phyloP scores from a whole-genome alignment of 2,797 vertebrate species.

The Manis javanica region DNA sequence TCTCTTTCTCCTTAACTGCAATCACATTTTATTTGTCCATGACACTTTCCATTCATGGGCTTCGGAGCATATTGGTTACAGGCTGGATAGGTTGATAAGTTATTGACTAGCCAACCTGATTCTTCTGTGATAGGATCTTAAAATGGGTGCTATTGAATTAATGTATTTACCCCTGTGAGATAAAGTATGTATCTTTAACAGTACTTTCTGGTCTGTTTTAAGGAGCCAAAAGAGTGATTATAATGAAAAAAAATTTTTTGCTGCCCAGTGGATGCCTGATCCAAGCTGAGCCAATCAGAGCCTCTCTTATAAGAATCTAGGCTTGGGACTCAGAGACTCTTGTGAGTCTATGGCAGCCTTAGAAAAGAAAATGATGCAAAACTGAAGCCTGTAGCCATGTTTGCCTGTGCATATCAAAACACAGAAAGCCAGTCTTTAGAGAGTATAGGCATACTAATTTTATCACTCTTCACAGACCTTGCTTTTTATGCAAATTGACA shows the following conservation, averaged over 20 bases:
- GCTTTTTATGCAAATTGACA: too few relatives aligned
- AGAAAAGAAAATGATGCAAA: neutral
- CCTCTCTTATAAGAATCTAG: neutral
- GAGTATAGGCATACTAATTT: neutral
- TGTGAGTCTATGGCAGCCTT: neutral
- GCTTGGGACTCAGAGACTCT: neutral
- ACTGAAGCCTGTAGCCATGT: neutral
- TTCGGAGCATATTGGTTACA: neutral
- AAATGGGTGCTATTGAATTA: neutral
- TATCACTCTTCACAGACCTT: too few relatives aligned
- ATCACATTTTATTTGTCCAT: neutral
- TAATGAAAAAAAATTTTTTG: neutral
- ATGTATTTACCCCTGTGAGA: neutral
- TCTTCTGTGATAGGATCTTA: neutral
- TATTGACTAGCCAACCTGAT: constrained; percentile 22
- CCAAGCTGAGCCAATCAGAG: neutral
- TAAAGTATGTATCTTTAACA: neutral
- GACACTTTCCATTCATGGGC: neutral
- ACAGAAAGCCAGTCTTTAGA: neutral
- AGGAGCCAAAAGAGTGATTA: neutral
- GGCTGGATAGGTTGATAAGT: neutral
- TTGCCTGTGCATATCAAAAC: neutral
- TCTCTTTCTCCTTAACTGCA: neutral
- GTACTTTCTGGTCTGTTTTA: neutral
- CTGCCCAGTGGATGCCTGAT: neutral